Conservation (phyloP, 2,113 vertebrate species). For the Polyodon spathula region DNA sequence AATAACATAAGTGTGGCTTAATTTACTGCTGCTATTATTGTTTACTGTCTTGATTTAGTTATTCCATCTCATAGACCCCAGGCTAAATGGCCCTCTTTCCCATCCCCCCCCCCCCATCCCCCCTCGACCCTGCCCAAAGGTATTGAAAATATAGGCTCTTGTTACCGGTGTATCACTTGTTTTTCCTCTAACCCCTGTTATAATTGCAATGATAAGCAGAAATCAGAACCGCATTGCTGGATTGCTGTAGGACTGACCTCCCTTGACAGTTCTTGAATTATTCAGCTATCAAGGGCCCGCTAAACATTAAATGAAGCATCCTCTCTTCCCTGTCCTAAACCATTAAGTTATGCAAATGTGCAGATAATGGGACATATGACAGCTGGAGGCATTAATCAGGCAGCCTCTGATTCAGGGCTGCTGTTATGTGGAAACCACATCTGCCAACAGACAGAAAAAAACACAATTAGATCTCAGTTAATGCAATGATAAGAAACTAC, state of each 20-base stretch:
- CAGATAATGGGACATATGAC: conserved; percentile 80
- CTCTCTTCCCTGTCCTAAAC: conserved; percentile 78
- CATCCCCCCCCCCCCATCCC: not conserved
- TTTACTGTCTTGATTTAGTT: conserved; percentile 12
- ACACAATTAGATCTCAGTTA: conserved; percentile 78
- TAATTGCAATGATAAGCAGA: conserved; percentile 73
- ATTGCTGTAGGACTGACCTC: conserved; percentile 71
- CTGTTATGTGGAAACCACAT: conserved; percentile 73
- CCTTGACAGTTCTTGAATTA: conserved; percentile 80
- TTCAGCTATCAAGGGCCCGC: conserved; percentile 79
- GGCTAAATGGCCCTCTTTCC: not conserved
- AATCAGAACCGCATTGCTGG: conserved; percentile 69
- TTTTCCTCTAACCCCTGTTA: conserved; percentile 30
- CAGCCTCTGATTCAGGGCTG: conserved; percentile 71
- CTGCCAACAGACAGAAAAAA: conserved; percentile 70
- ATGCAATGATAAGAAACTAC: conserved; percentile 64
- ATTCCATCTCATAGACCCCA: not conserved
- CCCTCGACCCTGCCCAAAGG: not conserved
- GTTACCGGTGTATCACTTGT: conserved; percentile 30
- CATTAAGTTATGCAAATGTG: conserved; percentile 85
- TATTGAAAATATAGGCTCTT: conserved; percentile 5
- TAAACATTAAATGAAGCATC: conserved; percentile 86
- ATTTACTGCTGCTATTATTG: not conserved
- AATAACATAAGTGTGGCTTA: not conserved
- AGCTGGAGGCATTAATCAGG: conserved; percentile 80